Base-by-base conservation (phyloP, 2,888 invertebrate genomes). In the Baccha elongata region DNA sequence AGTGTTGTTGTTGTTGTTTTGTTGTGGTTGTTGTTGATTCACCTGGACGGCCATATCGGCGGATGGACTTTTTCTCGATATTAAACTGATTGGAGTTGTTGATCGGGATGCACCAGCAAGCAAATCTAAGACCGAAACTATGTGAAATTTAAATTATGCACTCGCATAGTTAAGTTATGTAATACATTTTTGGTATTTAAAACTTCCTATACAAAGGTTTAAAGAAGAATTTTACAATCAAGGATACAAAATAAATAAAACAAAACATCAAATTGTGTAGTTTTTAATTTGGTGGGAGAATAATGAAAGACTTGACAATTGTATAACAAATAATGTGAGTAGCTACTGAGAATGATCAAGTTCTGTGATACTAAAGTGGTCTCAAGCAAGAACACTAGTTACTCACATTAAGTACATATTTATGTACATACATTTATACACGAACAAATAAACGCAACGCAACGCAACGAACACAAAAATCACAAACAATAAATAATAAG, bases 41-140 rank as follows among this genome's bases (percentile, higher is more conserved):
- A 92, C 95, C 91, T 97, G 97, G 50, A 95, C 94, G 84, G 95
- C 94, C 91, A 97, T 96, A 90, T 98, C 97, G 86, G 94, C 93
- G 1, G 96, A 96, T 62, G 97, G 96, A 86, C 97, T 97, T 91
- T 96, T 96, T 87, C 96, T 93, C 85, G 94, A 94, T 37, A 92
- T 91, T 37, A 93, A 92, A 80, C 95, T 94, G 5, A 95, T 95
- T 8, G 97, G 96, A 1, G 96, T 96, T 71, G 94, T 95, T 64
- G 96, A 95, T 68, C 96, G 93, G n/a, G 96, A 96, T 46, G 92
- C 91, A 87, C 92, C 92, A 86, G 91, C 90, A 84, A 91, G 89
- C 88, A 91, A 91, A 87, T 92, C 92, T 90, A 92, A 88, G 89
- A 91, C 89, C 85, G 89, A 89, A 87, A 89, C 88, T 89, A 84